Evolutionary conservation across 2,797 vertebrate genomes (phyloP).

Genomic region (Coracias cyanogaster): DNA sequence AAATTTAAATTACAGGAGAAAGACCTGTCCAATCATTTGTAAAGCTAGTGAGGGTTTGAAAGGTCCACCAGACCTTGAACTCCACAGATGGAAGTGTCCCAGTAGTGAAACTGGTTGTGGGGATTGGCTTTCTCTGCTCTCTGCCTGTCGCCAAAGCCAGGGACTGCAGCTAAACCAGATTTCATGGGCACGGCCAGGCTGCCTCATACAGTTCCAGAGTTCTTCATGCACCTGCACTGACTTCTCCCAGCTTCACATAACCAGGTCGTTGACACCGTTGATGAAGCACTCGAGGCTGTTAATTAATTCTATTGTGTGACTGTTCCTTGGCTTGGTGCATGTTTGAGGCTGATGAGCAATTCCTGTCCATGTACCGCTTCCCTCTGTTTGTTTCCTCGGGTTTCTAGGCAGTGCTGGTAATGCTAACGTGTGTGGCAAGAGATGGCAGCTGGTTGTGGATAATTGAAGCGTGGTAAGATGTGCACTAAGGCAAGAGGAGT

Average conservation of each 20-base stretch:
- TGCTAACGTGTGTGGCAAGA: conserved; percentile 34
- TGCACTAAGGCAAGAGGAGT: neutral
- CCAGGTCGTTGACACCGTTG: neutral
- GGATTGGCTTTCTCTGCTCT: neutral
- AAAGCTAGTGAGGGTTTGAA: neutral
- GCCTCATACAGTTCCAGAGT: neutral
- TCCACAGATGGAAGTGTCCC: neutral
- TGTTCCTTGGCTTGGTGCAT: conserved; percentile 23
- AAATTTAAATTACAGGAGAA: neutral
- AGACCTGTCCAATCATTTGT: neutral
- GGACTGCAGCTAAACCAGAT: neutral
- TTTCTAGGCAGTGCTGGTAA: conserved; percentile 72
- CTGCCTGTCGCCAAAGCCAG: neutral
- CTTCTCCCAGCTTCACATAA: conserved; percentile 1
- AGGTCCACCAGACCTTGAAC: neutral
- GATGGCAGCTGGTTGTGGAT: conserved; percentile 53
- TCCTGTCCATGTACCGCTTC: neutral
- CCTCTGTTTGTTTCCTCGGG: conserved; percentile 76
- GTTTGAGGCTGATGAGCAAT: conserved; percentile 40
- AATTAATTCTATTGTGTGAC: neutral
- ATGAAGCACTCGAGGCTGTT: neutral
- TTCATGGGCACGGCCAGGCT: neutral
- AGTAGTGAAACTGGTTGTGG: neutral
- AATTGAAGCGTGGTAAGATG: conserved; percentile 10
- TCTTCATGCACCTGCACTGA: neutral